Percentiles rank a stretch among this genome's conserved stretches.
phyloP scores from a whole-genome alignment of 2,888 invertebrate genomes.

The Crossocerus cetratus region DNA sequence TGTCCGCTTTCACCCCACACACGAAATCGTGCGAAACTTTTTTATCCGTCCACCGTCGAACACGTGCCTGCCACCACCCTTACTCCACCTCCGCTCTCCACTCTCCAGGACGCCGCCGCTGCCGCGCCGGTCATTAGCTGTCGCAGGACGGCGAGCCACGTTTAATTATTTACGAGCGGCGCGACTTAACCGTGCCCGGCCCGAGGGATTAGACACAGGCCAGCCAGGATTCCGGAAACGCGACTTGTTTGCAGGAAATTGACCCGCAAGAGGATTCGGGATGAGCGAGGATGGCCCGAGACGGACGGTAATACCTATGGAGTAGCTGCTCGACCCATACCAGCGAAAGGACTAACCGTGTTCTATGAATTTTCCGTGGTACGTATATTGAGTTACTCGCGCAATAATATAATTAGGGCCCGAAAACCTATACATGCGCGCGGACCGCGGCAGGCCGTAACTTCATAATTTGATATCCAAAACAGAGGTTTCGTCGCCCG shows the following conservation, averaged over 20 bases:
- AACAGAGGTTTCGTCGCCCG: constrained; percentile 13
- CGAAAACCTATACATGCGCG: constrained; percentile 21
- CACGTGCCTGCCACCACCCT: constrained; percentile 32
- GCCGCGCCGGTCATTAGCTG: constrained; percentile 58
- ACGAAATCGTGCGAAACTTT: constrained; percentile 19
- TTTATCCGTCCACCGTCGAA: constrained; percentile 19
- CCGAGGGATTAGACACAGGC: background rate
- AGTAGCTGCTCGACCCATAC: background rate
- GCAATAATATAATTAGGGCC: constrained; percentile 20
- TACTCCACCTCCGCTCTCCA: constrained; percentile 33
- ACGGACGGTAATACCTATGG: background rate
- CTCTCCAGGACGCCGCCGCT: no score
- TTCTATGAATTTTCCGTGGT: background rate
- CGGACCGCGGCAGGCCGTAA: constrained; percentile 13
- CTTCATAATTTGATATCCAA: constrained; percentile 47
- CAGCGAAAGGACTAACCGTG: background rate
- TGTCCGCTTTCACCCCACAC: constrained; percentile 21
- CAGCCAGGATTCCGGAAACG: background rate
- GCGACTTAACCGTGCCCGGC: constrained; percentile 16
- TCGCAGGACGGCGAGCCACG: constrained; percentile 7
- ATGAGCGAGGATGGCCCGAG: background rate
- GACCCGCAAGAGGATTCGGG: constrained; percentile 1
- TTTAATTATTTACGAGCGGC: constrained; percentile 53
- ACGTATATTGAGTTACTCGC: background rate
- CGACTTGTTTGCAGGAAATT: constrained; percentile 12